Base-by-base conservation (phyloP, 2,797 vertebrate species). In the Moxostoma hubbsi region DNA sequence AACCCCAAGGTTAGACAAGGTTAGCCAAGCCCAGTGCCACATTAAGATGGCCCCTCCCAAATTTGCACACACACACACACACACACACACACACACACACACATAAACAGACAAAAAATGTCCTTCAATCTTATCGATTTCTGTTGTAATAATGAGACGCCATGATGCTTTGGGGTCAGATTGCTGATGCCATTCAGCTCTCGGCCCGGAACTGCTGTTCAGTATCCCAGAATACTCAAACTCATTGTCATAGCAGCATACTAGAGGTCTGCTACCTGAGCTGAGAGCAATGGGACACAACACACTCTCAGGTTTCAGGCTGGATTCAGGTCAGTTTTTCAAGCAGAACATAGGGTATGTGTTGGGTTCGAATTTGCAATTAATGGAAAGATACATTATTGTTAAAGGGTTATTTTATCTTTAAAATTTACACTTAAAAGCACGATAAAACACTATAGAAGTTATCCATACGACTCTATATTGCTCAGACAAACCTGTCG, bases 81-180 rank as follows among this genome's bases (percentile, higher is more conserved):
- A 24, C 24, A 24, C 24, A 24, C 24, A 2, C 24, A 2, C 24
- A 11, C 66, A 4, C 75, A 61, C 71, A 50, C 58, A 77, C 64
- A 64, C 77, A 71, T 24, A 24, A 24, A 24, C 24, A 24, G 24
- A 24, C 70, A 75, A 87, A 89, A 88, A 91, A 86, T 64, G 88
- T 91, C 94, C 94, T 96, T 94, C 90, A 90, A 87, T 88, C 58
- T 83, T 87, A 95, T 96, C 85, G 93, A 94, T 95, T 94, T 91
- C 90, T 90, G 88, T 89, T 93, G 87, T 92, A 93, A 89, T 89
- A 93, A 91, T 88, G 84, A 90, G 88, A 91, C 92, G 91, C 86
- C 81, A 77, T 84, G 88, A 80, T 90, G 88, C 84, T 83, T 86
- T 89, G 87, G 92, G 94, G 92, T 95, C 94, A 89, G 91, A 86